A percentile compares a stretch with the other conserved stretches of the same genome.
phyloP scores from a whole-genome alignment of 2,888 invertebrate genomes.

The Philopedon plagiatum region DNA sequence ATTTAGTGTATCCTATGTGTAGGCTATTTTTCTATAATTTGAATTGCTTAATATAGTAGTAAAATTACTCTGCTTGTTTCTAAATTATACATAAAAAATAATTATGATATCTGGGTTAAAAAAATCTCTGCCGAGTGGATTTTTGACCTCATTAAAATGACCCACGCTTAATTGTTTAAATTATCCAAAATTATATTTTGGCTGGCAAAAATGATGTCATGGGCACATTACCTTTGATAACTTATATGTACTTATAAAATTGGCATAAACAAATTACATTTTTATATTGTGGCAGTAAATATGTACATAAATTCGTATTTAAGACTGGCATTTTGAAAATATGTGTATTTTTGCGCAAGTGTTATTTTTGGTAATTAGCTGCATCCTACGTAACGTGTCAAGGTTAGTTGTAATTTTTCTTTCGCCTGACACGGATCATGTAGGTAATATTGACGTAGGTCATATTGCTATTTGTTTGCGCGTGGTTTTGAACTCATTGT shows the following conservation, averaged over 20 bases:
- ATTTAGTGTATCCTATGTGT: too few relatives aligned
- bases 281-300: constrained; percentile 1
- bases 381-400: constrained; percentile 23
- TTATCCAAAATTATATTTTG: constrained; percentile 18
- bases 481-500: not conserved
- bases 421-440: not conserved
- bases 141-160: constrained; percentile 10
- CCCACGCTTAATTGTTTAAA: constrained; percentile 23
- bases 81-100: too few relatives aligned
- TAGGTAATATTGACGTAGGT: constrained; percentile 2
- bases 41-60: too few relatives aligned
- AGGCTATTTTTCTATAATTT: too few relatives aligned
- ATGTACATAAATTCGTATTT: not conserved
- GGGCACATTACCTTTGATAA: constrained; percentile 20
- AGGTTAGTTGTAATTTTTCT: constrained; percentile 3
- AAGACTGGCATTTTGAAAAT: not conserved
- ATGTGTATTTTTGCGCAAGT: not conserved
- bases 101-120: not conserved
- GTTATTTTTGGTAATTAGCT: constrained; percentile 10
- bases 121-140: not conserved
- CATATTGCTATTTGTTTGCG: not conserved
- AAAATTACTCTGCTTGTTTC: too few relatives aligned
- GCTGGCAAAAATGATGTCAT: constrained; percentile 21
- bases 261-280: constrained; percentile 21
- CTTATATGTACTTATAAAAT: constrained; percentile 2